Evolutionary conservation across 2,113 vertebrate genomes (phyloP).

Genomic region (Phylloscopus whistleri): DNA sequence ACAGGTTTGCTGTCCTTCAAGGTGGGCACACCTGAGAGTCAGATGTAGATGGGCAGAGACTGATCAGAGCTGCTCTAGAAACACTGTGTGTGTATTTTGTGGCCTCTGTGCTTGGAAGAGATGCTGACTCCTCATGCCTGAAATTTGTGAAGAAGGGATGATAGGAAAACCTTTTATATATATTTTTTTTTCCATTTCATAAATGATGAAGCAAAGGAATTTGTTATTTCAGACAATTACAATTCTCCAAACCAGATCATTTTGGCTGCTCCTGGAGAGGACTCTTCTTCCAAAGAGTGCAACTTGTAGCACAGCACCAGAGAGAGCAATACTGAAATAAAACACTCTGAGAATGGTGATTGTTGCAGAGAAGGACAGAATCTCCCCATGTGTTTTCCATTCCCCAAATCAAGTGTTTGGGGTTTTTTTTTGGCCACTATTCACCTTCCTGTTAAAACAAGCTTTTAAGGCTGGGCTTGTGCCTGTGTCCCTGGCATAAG

Average conservation of each 20-base stretch:
- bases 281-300: neutral
- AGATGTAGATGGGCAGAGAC: rapidly evolving
- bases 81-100: neutral
- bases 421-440: rapidly evolving
- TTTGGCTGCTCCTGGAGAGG: neutral
- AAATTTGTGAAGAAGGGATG: neutral
- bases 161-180: neutral
- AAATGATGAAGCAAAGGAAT: neutral
- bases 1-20: neutral
- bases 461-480: neutral
- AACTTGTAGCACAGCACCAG: neutral
- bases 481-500: rapidly evolving
- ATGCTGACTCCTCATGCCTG: neutral
- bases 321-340: neutral
- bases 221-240: neutral
- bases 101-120: neutral
- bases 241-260: neutral
- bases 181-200: neutral
- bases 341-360: neutral
- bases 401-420: neutral
- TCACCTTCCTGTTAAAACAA: neutral
- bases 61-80: neutral
- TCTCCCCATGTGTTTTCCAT: rapidly evolving
- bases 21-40: rapidly evolving
- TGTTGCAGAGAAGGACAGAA: neutral